phyloP scores from a whole-genome alignment of 2,888 invertebrate species.

The Gymnosoma rotundatum region DNA sequence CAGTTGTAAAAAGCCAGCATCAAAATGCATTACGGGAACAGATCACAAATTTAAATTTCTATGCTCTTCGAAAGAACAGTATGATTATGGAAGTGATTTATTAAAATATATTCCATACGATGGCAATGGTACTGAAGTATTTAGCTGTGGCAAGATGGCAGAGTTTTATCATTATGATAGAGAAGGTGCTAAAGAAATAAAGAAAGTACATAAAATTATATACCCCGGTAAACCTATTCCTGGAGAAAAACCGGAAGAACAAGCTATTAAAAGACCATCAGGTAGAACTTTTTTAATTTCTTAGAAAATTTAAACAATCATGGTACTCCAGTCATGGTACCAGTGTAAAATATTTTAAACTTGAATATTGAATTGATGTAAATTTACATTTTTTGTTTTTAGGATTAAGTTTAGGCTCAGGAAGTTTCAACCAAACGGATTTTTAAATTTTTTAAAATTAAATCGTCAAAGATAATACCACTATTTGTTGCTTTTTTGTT shows the following conservation, averaged over 20 bases:
- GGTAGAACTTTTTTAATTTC: neutral
- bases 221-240: too few relatives aligned
- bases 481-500: too few relatives aligned
- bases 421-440: too few relatives aligned
- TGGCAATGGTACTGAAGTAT: conserved; percentile 37
- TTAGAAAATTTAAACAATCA: too few relatives aligned
- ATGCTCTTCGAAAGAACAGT: conserved; percentile 31
- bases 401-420: too few relatives aligned
- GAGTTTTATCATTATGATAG: conserved; percentile 1
- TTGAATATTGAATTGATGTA: too few relatives aligned
- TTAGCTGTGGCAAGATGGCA: conserved; percentile 12
- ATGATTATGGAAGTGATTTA: conserved; percentile 24
- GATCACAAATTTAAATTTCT: conserved; percentile 23
- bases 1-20: conserved; percentile 65
- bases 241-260: neutral
- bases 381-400: too few relatives aligned
- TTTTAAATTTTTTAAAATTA: too few relatives aligned
- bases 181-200: neutral
- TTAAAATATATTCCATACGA: conserved; percentile 10
- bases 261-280: neutral
- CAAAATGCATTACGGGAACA: conserved; percentile 20
- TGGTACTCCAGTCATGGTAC: too few relatives aligned
- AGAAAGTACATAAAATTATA: too few relatives aligned
- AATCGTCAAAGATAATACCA: too few relatives aligned
- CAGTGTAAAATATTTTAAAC: too few relatives aligned